Conservation (phyloP, 2,888 invertebrate species). For the Steromphala cineraria region DNA sequence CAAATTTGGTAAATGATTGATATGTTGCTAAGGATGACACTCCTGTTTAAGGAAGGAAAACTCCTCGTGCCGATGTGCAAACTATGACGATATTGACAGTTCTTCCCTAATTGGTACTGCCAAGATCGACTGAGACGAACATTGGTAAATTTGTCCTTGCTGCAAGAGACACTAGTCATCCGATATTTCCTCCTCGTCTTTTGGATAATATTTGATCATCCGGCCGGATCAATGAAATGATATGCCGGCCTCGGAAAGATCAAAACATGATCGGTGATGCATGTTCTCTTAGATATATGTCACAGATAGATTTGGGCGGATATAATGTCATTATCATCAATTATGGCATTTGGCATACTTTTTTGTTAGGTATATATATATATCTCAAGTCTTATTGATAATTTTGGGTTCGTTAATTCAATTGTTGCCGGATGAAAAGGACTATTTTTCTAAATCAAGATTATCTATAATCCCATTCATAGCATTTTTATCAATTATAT, state of each 20-base stretch:
- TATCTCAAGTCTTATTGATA: no score
- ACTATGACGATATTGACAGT: slow-evolving; percentile 15
- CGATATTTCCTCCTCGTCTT: slow-evolving; percentile 15
- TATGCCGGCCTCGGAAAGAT: neutral
- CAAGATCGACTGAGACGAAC: neutral
- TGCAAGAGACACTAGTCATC: slow-evolving; percentile 1
- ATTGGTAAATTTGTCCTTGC: slow-evolving; percentile 13
- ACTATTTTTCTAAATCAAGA: no score
- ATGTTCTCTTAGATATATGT: neutral
- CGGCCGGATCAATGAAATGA: slow-evolving; percentile 1
- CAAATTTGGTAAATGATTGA: slow-evolving; percentile 10
- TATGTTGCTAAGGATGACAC: slow-evolving; percentile 6
- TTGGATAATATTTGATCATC: slow-evolving; percentile 20
- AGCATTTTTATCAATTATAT: no score
- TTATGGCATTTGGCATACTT: no score
- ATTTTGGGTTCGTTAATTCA: no score
- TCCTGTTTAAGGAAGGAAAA: slow-evolving; percentile 7
- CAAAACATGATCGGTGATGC: neutral
- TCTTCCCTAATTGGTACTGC: neutral
- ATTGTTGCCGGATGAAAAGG: no score
- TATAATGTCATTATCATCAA: neutral
- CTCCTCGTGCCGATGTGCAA: neutral
- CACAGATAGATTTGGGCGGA: neutral
- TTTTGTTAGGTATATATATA: no score
- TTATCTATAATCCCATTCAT: no score